Base-by-base conservation (phyloP, 2,797 vertebrate species). In the Sebastes trivittatus region DNA sequence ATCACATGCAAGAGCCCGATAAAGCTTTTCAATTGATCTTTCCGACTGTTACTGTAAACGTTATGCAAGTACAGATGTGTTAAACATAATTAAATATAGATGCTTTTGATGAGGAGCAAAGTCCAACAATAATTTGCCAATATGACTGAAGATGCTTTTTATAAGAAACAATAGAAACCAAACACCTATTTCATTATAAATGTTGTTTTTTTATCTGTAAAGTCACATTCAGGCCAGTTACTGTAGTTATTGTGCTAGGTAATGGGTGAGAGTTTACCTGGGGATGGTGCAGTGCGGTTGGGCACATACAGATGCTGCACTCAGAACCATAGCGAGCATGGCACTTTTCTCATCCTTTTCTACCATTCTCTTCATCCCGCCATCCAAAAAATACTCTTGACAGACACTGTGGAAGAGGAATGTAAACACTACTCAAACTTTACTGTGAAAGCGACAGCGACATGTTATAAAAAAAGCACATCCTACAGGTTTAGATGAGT, bases 381-480 rank as follows among this genome's bases (percentile, higher is more conserved):
- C 98, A 2, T 98, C 97, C 93, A 98, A 96, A 91, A 98, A 99
- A 93, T 99, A 99, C 83, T 99, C 98, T 89, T 98, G 96, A 93
- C 98, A 99, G 80, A 99, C 96, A 87, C 98, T 99, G 94, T 25
- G 86, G 52, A 80, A 72, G 78, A 20, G 38, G 11, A 63, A 82
- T 66, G 7, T 67, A 62, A 75, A 77, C 36, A 23, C 32, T 6
- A 16, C 10, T 62, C n/a, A 34, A n/a, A 58, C 32, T 32, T 22
- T 1, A 11, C 42, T 18, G n/a, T 25, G 11, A 75, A 34, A 59
- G 13, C 6, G 22, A 73, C 34, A 13, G 6, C 6, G 13, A 18
- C 13, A 18, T 27, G 56, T 60, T 2, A 14, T 36, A 34, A 55
- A 55, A 55, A 36, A 60, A 64, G 38, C 60, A 27, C 27, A 49